Percentiles rank a stretch among this genome's conserved stretches.
Conservation (phyloP, 2,113 vertebrate species). For the Chelonoidis abingdonii region DNA sequence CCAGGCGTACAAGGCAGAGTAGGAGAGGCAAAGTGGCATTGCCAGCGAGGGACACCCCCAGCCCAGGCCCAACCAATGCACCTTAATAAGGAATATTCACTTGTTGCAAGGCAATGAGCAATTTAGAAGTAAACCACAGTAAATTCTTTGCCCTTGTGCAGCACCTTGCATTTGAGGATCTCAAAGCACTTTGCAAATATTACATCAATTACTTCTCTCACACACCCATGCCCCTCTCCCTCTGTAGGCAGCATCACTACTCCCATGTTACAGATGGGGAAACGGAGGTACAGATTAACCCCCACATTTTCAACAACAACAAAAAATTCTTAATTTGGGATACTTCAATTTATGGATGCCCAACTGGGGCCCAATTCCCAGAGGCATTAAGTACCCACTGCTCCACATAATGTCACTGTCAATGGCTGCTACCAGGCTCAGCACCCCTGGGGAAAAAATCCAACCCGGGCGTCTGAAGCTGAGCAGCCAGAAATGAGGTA, state of each 20-base stretch:
- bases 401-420: too few relatives aligned
- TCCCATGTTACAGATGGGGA: neutral
- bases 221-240: neutral
- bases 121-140: too few relatives aligned
- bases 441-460: neutral
- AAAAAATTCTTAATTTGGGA: neutral
- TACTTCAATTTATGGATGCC: neutral
- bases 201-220: neutral
- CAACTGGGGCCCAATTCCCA: neutral
- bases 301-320: neutral
- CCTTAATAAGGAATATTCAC: too few relatives aligned
- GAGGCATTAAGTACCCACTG: too few relatives aligned
- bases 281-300: neutral
- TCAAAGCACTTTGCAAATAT: neutral
- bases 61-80: too few relatives aligned
- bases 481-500: neutral
- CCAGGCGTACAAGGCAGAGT: neutral
- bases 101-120: too few relatives aligned
- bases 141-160: too few relatives aligned
- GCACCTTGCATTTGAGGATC: neutral
- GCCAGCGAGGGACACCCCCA: neutral
- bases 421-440: neutral
- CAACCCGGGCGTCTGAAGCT: neutral
- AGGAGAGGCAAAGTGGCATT: neutral
- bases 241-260: neutral